Percentiles rank a stretch among this genome's conserved stretches.
phyloP scores from a whole-genome alignment of 2,113 vertebrate species.

The Todiramphus chloris region DNA sequence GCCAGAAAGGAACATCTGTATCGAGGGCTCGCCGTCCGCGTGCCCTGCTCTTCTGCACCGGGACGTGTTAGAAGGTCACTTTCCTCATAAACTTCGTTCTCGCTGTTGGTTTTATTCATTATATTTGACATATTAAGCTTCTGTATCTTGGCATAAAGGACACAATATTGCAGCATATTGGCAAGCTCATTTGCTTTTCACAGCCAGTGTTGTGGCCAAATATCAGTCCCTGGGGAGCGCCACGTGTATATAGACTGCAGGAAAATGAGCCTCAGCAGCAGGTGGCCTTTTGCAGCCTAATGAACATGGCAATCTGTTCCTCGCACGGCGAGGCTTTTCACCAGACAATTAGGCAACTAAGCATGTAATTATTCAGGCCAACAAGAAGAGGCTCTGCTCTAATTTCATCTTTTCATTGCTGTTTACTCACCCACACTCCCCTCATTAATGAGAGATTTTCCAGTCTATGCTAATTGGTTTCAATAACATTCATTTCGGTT shows the following conservation, averaged over 20 bases:
- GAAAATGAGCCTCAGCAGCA: conserved; percentile 94
- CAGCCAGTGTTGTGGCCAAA: conserved; percentile 93
- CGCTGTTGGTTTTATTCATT: conserved; percentile 88
- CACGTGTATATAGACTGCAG: conserved; percentile 90
- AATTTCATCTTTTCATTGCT: conserved; percentile 99
- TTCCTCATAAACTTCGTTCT: conserved; percentile 79
- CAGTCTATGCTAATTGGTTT: conserved; percentile 99
- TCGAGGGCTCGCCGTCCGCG: conserved; percentile 48
- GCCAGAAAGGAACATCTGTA: conserved; percentile 79
- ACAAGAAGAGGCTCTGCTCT: conserved; percentile 98
- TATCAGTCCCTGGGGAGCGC: conserved; percentile 90
- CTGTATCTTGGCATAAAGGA: conserved; percentile 95
- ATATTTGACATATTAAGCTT: conserved; percentile 95
- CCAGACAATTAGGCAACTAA: conserved; percentile 99
- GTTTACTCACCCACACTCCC: conserved; percentile 99
- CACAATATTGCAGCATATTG: conserved; percentile 98
- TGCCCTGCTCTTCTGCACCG: conserved; percentile 64
- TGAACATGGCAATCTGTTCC: conserved; percentile 99
- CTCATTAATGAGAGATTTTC: conserved; percentile 99
- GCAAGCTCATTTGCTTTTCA: conserved; percentile 98
- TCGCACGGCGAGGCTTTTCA: conserved; percentile 92
- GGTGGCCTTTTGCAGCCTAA: conserved; percentile 99
- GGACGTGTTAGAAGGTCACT: conserved; percentile 76
- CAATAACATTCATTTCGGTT: conserved; percentile 99
- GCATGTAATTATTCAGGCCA: conserved; percentile 99